phyloP scores from a whole-genome alignment of 2,797 vertebrate species.

The Enoplosus armatus region DNA sequence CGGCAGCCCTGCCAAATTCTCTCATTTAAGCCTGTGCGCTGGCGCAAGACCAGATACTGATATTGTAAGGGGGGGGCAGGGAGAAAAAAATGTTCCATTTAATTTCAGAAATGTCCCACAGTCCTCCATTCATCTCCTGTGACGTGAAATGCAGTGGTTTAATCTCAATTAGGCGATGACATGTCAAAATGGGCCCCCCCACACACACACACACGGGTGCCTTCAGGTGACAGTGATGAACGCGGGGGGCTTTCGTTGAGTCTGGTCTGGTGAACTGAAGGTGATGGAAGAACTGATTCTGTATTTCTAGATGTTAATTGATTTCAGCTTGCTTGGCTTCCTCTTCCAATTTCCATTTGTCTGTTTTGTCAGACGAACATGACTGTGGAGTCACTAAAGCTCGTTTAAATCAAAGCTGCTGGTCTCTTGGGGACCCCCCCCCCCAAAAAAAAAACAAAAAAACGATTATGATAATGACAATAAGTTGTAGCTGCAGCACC shows the following conservation, averaged over 20 bases:
- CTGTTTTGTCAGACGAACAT: neutral
- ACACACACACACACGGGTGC: slow-evolving; percentile 4
- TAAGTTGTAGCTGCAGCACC: slow-evolving; percentile 15
- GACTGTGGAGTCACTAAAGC: neutral
- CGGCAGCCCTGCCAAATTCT: slow-evolving; percentile 51
- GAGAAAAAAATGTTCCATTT: slow-evolving; percentile 44
- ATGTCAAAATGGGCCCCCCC: slow-evolving; percentile 33
- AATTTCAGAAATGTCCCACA: slow-evolving; percentile 56
- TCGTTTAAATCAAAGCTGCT: too few relatives aligned
- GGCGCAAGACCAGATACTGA: slow-evolving; percentile 46
- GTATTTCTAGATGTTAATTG: slow-evolving; percentile 2
- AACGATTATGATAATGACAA: slow-evolving; percentile 22
- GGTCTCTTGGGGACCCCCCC: too few relatives aligned
- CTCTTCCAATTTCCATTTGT: neutral
- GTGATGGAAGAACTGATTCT: neutral
- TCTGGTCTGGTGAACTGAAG: neutral
- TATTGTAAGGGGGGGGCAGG: slow-evolving; percentile 3
- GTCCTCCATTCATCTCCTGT: slow-evolving; percentile 53
- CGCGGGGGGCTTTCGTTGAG: too few relatives aligned
- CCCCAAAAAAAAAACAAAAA: too few relatives aligned
- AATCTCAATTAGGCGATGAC: slow-evolving; percentile 65
- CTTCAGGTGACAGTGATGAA: slow-evolving; percentile 8
- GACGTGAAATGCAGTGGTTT: slow-evolving; percentile 47
- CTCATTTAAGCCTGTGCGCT: slow-evolving; percentile 57
- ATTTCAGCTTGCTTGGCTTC: slow-evolving; percentile 8